Evolutionary conservation across 2,797 vertebrate genomes (phyloP), one percentile per base, ranked within the genome.

Genomic region (Heliangelus exortis): DNA sequence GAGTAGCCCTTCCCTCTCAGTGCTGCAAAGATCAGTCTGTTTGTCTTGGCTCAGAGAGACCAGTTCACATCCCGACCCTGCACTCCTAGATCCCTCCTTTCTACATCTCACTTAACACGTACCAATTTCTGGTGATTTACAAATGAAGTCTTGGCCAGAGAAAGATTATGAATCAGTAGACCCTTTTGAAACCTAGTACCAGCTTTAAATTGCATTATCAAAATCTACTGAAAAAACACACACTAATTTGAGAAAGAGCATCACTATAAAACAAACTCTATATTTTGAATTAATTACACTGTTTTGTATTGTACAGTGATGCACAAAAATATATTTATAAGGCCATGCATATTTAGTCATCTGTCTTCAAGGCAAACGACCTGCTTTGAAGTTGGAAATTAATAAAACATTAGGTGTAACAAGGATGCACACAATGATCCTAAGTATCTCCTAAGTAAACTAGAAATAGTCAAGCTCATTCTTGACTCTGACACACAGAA

Each of bases 391-490:
- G 73, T 51, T 26, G 59, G 2, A 91, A 73, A 95, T 95, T 61
- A 94, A 90, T 74, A 96, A 68, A 93, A 97, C 28, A 92, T 89
- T 65, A 96, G 91, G 82, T 94, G 89, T 95, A 96, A 89, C 93
- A 93, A 95, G 62, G 95, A 95, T 95, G 87, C 84, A 55, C 85
- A 91, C 87, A 87, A 36, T 86, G 90, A 92, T 84, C 95, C 73
- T 51, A 67, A 89, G 53, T 43, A 90, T 90, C 83, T 96, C 90
- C 96, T 86, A 95, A 95, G 96, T 69, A 96, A 97, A 96, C 84
- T 84, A 95, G 78, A 96, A 90, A 91, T 45, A 97, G 89, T 94
- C 94, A 95, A 91, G 91, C 95, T 97, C 87, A 78, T 78, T 96
- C 90, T 88, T 92, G 92, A 86, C 84, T 96, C 85, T 91, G 88